These are phyloP conservation scores for Aelia acuminata DNA, from an alignment of 2,888 invertebrate species.

Conservation along the genomic window DNA sequence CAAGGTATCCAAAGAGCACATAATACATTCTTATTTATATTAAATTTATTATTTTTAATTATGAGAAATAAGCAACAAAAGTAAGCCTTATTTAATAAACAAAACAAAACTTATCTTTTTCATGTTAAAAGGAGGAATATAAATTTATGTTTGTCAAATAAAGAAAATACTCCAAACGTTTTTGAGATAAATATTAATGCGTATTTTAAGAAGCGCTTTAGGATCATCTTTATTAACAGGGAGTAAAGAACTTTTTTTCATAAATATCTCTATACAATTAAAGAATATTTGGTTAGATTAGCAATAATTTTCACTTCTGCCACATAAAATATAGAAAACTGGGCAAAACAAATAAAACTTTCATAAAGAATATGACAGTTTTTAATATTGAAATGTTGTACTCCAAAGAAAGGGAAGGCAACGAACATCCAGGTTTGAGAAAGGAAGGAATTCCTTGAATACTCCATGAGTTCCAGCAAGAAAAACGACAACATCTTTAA, in stretches of 20 bases:
- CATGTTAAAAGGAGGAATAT: neutral
- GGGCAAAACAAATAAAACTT: no score
- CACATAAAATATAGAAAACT: neutral
- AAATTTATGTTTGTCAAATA: neutral
- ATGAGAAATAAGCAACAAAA: neutral
- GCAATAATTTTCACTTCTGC: neutral
- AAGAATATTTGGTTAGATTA: neutral
- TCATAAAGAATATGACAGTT: no score
- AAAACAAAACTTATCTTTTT: no score
- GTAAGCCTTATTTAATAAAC: no score
- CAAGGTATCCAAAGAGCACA: neutral
- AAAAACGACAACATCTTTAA: neutral
- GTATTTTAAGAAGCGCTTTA: no score
- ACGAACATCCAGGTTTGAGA: neutral
- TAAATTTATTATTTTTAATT: neutral
- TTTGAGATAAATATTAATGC: neutral
- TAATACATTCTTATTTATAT: neutral
- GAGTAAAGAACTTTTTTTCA: neutral
- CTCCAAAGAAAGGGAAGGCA: conserved; percentile 22
- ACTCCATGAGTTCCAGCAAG: neutral
- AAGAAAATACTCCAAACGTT: neutral
- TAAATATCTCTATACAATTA: no score
- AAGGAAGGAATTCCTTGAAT: neutral
- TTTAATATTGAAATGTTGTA: no score
- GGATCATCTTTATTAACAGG: neutral